Percentiles rank a stretch among this genome's conserved stretches.
These are phyloP conservation scores for Leptothorax acervorum DNA, from an alignment of 2,888 invertebrate genomes.

Conservation along the genomic window DNA sequence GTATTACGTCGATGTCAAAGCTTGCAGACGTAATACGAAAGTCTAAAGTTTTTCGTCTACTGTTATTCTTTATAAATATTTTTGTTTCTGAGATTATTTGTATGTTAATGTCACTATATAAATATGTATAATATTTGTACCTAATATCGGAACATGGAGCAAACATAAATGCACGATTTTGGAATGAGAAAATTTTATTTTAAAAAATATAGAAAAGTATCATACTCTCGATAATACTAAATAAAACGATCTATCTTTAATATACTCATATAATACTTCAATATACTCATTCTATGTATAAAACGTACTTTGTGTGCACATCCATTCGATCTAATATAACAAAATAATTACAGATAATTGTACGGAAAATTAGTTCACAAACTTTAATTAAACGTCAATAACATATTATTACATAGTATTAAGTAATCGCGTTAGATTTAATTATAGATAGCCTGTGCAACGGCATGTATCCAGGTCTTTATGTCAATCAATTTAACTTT, in stretches of 20 bases:
- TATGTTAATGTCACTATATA: background rate
- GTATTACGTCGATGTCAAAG: background rate
- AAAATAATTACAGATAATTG: constrained; percentile 29
- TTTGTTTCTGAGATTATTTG: background rate
- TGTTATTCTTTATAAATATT: background rate
- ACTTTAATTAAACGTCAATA: constrained; percentile 42
- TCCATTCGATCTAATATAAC: background rate
- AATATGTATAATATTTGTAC: background rate
- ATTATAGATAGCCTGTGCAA: constrained; percentile 3
- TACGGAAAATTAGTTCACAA: constrained; percentile 2
- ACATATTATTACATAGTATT: constrained; percentile 21
- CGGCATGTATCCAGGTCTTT: background rate
- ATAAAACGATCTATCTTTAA: background rate
- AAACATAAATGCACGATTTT: background rate
- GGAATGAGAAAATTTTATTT: background rate
- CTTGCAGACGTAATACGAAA: background rate
- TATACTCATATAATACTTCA: background rate
- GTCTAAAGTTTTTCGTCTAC: background rate
- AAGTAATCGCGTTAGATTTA: constrained; percentile 26
- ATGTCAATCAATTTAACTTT: constrained; percentile 25
- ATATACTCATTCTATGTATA: background rate
- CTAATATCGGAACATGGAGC: too few relatives aligned
- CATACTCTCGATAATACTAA: background rate
- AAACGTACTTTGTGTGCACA: background rate
- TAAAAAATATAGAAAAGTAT: background rate